These are phyloP conservation scores for Champsocephalus gunnari DNA, from an alignment of 2,797 vertebrate species.

Conservation along the genomic window DNA sequence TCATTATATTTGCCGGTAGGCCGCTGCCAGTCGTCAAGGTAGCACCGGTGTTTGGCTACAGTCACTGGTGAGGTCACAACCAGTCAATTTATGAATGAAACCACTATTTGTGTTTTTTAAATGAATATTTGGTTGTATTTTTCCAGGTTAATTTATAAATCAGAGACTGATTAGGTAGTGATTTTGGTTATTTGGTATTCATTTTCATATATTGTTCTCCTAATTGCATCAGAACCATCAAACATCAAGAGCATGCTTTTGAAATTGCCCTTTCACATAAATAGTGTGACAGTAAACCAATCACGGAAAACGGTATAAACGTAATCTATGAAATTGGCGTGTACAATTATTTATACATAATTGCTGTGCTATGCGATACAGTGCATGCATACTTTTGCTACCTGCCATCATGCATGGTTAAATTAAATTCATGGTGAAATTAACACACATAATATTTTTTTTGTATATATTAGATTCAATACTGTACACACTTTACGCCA, in stretches of 20 bases:
- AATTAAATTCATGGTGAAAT: not conserved
- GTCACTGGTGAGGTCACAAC: not conserved
- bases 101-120: not conserved
- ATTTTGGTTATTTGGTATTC: slow-evolving; percentile 23
- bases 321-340: not conserved
- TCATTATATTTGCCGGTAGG: too few species aligned
- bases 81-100: not conserved
- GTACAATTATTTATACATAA: slow-evolving; percentile 3
- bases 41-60: too few species aligned
- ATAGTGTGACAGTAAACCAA: slow-evolving; percentile 9
- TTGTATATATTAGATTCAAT: not conserved
- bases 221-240: slow-evolving; percentile 25
- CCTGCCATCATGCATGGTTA: not conserved
- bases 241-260: not conserved
- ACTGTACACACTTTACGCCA: slow-evolving; percentile 19
- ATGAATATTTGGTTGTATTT: not conserved
- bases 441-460: not conserved
- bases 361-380: slow-evolving; percentile 1
- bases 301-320: slow-evolving; percentile 14
- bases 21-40: too few species aligned
- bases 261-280: not conserved
- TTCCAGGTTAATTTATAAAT: slow-evolving; percentile 19
- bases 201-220: not conserved
- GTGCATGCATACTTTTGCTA: not conserved
- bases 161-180: not conserved